Evolutionary conservation across 2,888 invertebrate species (phyloP), one percentile per base, ranked within the genome.

Genomic region (Podabrus alpinus): DNA sequence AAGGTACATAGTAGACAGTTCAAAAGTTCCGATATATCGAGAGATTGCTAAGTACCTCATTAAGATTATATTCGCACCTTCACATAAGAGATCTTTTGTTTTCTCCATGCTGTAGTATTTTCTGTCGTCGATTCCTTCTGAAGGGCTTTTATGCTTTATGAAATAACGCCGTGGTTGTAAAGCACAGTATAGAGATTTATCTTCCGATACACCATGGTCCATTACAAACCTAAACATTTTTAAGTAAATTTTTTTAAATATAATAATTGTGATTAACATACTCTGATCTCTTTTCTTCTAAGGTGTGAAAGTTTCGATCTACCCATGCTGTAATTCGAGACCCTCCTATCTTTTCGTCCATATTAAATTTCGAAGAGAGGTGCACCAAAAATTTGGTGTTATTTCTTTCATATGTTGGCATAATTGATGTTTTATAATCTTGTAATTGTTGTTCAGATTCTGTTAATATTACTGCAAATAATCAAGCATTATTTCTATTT

Each of bases 281-380:
- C 86, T 87, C 87, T 45, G 87, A 88, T 86, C 92, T 88, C 81
- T 91, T 91, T 84, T 92, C 92, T 88, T 92, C 91, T 84, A 92
- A 88, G 13, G 92, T 92, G 79, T 92, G 91, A 71, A 92, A 87
- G 81, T 91, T 89, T 76, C 88, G 86, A 79, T 91, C 91, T 75
- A 90, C 85, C 85, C 91, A 91, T 79, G 90, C 89, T 68, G 91
- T 89, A 73, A 92, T 87, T 80, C 90, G 90, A 11, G 91, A 89
- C 11, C 92, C 91, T 73, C 89, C 90, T 82, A 90, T 90, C 73
- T 87, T 88, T 45, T 89, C 90, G 81, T 90, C 88, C 72, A 89
- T 88, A 61, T 89, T 89, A 68, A 92, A 89, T 80, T 91, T 89
- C 15, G 91, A 91, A 24, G 91, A 90, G 10, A 91, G 86, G 86